These are phyloP conservation scores for Momotus momota DNA, from an alignment of 2,797 vertebrate genomes.

Conservation along the genomic window DNA sequence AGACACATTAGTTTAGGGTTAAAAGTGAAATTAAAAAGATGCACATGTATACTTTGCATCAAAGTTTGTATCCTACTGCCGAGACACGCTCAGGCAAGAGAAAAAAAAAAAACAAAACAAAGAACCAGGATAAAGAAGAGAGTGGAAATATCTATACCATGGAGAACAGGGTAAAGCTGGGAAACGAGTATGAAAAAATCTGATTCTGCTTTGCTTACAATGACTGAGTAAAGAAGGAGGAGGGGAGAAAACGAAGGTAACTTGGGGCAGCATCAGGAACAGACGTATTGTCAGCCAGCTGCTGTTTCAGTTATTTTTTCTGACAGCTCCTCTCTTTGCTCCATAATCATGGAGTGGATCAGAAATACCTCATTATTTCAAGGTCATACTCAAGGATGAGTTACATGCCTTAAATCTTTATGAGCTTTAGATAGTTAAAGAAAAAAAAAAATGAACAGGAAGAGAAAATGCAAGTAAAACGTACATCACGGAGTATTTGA, in stretches of 20 bases:
- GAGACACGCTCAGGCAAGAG: neutral
- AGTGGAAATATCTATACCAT: neutral
- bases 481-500: neutral
- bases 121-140: neutral
- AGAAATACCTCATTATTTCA: constrained; percentile 21
- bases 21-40: neutral
- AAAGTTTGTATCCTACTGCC: neutral
- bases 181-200: neutral
- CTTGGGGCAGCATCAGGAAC: neutral
- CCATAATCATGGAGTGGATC: neutral
- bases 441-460: neutral
- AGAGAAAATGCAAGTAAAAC: neutral
- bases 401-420: neutral
- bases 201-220: neutral
- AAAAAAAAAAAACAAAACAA: neutral
- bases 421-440: neutral
- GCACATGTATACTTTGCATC: neutral
- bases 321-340: constrained; percentile 14
- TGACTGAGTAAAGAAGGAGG: neutral
- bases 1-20: neutral
- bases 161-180: neutral
- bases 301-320: neutral
- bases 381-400: neutral
- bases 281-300: neutral
- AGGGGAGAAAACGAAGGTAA: neutral